Evolutionary conservation across 2,113 vertebrate species (phyloP), one percentile per base, ranked within the genome.

Genomic region (Callipepla californica): DNA sequence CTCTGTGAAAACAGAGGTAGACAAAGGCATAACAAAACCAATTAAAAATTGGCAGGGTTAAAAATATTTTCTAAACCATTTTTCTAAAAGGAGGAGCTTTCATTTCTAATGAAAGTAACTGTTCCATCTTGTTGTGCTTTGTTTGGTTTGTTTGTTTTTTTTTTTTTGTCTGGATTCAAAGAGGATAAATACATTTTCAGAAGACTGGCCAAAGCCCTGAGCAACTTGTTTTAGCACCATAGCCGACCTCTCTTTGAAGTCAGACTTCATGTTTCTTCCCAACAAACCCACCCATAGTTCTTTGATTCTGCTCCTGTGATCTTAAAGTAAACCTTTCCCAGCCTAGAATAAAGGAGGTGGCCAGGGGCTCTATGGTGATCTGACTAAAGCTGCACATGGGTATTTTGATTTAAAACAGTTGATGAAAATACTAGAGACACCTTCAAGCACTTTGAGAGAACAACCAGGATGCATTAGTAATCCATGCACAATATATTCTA

Each of bases 251-350:
- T 0, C 28, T 11, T 34, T 32, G 25, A 51, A 14, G 22, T 26
- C 47, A 25, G 25, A 7, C 20, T 30, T 4, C 12, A 1, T 0
- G 9, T 81, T 44, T 16, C 28, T 59, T 68, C 51, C 34, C 47
- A n/a, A 7, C 18, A 7, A 6, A 7, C 18, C 15, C 19, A 22
- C 15, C 65, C 17, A 2, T 20, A 14, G 32, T 6, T 26, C 45
- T 38, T 1, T 32, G 1, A 0, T 9, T 2, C 17, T 30, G 47
- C 7, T 5, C 11, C 16, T 23, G 0, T 4, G n/a, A 32, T 5
- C n/a, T 48, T 26, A 3, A 34, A 48, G 42, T n/a, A 38, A 28
- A 18, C 34, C 45, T 38, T 19, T 44, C 65, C 69, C 3, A 3
- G 48, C 13, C 53, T 53, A 22, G 0, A 1, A 72, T 48, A 47